Base-by-base conservation (phyloP, 2,113 vertebrate genomes). In the Malurus alboscapulatus region DNA sequence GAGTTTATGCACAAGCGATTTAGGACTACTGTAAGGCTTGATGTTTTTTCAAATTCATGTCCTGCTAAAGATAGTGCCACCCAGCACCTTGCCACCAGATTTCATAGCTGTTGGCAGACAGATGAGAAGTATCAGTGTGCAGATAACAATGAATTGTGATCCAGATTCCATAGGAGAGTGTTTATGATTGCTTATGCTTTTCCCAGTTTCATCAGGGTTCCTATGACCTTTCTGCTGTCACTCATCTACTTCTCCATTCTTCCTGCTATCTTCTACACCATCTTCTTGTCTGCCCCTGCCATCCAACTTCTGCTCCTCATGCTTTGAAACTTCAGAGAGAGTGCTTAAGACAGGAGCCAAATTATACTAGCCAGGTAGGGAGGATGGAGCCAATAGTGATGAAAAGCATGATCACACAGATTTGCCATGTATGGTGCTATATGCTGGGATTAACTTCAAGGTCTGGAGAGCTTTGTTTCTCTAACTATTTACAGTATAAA, bases 31-130 rank as follows among this genome's bases (percentile, higher is more conserved):
- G 38, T 50, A 78, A 66, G 40, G 25, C 63, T 53, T 61, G 79
- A 62, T 58, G 34, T 29, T 92, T 90, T 76, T 92, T 84, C 77
- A 58, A 74, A 72, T 38, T 32, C 25, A 14, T 14, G 42, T 88
- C 38, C 53, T 76, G 7, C 45, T 62, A 19, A 73, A 72, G 58
- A 48, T 48, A 11, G 21, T 48, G 47, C 47, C 47, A 48, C 47
- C 47, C 47, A 48, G 47, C 44, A 93, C 34, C 38, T 80, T 87
- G 55, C 67, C 38, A 50, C 48, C 3, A 14, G 48, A 76, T 67
- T 92, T 86, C 83, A 76, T 71, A 93, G 80, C 87, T 89, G 63
- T 38, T 48, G 85, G 17, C 38, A 85, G 74, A 92, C 74, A 77
- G 44, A 38, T 3, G 18, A 87, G 63, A 76, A 83, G 83, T 89